Percentiles rank a stretch among this genome's conserved stretches.
These are phyloP conservation scores for Acanthis flammea DNA, from an alignment of 2,797 vertebrate species.

Conservation along the genomic window DNA sequence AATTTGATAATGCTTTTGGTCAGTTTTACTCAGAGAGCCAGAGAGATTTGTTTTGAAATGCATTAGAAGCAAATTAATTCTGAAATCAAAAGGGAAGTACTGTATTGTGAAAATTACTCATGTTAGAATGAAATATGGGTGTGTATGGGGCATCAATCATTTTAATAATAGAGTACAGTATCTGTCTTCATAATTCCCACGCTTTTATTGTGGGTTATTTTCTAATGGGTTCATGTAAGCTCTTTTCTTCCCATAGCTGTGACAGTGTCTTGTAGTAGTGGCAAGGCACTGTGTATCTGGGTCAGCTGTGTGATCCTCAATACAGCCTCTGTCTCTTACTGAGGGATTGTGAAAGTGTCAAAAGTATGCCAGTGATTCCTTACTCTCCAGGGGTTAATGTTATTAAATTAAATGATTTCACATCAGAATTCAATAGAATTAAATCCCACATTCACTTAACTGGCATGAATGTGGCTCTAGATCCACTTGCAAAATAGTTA, in stretches of 20 bases:
- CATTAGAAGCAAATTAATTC: background rate
- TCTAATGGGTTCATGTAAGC: background rate
- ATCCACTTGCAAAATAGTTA: background rate
- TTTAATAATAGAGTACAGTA: background rate
- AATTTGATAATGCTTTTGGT: background rate
- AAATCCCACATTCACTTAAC: background rate
- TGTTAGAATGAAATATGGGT: background rate
- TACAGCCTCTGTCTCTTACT: background rate
- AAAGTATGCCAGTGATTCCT: background rate
- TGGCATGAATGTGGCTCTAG: background rate
- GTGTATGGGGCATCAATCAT: background rate
- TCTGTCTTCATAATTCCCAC: background rate
- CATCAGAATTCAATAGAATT: background rate
- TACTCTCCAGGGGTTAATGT: background rate
- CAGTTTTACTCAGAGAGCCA: background rate
- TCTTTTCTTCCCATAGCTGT: background rate
- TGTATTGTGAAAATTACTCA: background rate
- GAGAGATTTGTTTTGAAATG: background rate
- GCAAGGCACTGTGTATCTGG: background rate
- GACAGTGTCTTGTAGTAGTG: background rate
- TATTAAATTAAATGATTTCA: background rate
- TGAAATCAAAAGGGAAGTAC: background rate
- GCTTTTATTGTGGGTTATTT: background rate
- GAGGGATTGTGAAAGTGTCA: background rate
- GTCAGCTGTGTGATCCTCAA: background rate